Base-by-base conservation (phyloP, 2,113 vertebrate genomes). In the Tringa solitaria region DNA sequence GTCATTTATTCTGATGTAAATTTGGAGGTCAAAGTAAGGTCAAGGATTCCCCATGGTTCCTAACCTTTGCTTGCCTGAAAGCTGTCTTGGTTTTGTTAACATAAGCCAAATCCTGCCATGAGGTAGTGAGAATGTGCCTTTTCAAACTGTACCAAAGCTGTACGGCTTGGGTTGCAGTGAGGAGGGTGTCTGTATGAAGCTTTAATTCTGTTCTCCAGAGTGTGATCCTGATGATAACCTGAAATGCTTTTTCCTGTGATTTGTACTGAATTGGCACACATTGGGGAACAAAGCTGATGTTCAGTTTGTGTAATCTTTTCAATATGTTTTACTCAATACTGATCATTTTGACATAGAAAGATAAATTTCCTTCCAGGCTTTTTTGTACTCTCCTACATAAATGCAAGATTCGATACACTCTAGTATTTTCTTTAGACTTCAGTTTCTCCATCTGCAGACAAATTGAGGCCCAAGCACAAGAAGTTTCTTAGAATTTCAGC, bases 21-120 rank as follows among this genome's bases (percentile, higher is more conserved):
- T 90, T 15, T 88, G 67, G 90, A 91, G 90, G 95, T 80, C 75
- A 46, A 2, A 70, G 24, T 96, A 83, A 94, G 76, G 87, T 83
- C 75, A 30, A 46, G 57, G 46, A 27, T 94, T 85, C 22, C 56
- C 19, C 0, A 2, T 14, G 39, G 68, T 43, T 93, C 46, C n/a
- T 69, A 39, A 65, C 41, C 57, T 92, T 59, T 51, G 4, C 37
- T 63, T 54, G 28, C 50, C 28, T 45, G 39, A 41, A 56, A 27
- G 32, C 35, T 73, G 22, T 61, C 14, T 5, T 28, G 57, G 26
- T 35, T 80, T 70, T 53, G 15, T 70, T 82, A n/a, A 28, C 1
- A 1, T 20, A 10, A 51, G 45, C 32, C 17, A 6, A 11, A 10
- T 2, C 4, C 30, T 51, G 13, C 21, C 4, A 0, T 6, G 24